Conservation (phyloP, 2,888 invertebrate species). For the Gerosis bhagava region DNA sequence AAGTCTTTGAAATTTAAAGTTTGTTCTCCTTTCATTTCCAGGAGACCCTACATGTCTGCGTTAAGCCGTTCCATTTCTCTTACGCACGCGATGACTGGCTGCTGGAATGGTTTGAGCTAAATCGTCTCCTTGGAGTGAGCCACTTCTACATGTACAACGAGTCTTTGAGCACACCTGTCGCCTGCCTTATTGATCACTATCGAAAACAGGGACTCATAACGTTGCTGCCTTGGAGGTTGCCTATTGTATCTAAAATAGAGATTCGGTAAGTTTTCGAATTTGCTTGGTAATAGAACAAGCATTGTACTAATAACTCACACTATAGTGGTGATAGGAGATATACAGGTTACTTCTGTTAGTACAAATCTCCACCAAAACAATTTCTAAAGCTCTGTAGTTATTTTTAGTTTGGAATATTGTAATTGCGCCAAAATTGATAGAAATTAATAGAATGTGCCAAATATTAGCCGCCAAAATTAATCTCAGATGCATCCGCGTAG, state of each 20-base stretch:
- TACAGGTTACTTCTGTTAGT: too few species aligned
- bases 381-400: too few species aligned
- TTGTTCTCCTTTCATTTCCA: slow-evolving; percentile 46
- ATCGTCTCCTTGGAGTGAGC: slow-evolving; percentile 90
- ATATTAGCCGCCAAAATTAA: too few species aligned
- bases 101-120: slow-evolving; percentile 94
- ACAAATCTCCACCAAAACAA: too few species aligned
- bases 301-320: too few species aligned
- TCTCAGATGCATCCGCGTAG: too few species aligned
- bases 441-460: too few species aligned
- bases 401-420: too few species aligned
- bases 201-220: slow-evolving; percentile 85
- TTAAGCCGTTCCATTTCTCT: slow-evolving; percentile 95
- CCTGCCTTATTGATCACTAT: slow-evolving; percentile 89
- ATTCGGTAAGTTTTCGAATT: slow-evolving; percentile 74
- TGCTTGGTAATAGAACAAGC: too few species aligned
- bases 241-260: slow-evolving; percentile 93
- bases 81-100: slow-evolving; percentile 93
- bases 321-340: too few species aligned
- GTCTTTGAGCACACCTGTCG: slow-evolving; percentile 90
- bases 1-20: too few species aligned
- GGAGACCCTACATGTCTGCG: slow-evolving; percentile 89
- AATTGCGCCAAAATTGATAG: too few species aligned
- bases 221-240: slow-evolving; percentile 91
- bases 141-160: slow-evolving; percentile 97